phyloP scores from a whole-genome alignment of 2,113 vertebrate species.

The Haplotaxodon microlepis region DNA sequence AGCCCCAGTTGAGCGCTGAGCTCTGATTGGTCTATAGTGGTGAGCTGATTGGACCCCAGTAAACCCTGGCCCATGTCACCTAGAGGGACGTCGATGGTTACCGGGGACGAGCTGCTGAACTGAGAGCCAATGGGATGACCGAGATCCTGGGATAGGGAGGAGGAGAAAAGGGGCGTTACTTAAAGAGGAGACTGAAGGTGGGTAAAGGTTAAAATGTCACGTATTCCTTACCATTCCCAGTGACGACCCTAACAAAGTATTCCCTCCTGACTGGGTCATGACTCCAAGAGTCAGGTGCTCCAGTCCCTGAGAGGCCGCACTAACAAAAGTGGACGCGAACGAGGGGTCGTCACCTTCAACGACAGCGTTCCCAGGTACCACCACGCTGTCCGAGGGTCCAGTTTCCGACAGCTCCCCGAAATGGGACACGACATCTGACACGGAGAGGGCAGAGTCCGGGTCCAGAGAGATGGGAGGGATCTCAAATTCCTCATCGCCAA shows the following conservation, averaged over 20 bases:
- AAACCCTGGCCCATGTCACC: constrained; percentile 79
- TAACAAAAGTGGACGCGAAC: constrained; percentile 71
- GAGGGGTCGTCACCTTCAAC: constrained; percentile 75
- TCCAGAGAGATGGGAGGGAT: constrained; percentile 88
- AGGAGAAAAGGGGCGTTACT: background rate
- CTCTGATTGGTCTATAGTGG: constrained; percentile 90
- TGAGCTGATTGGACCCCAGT: constrained; percentile 81
- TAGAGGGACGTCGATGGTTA: constrained; percentile 84
- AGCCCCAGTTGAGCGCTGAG: constrained; percentile 86
- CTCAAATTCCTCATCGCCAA: constrained; percentile 91
- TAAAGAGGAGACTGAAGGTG: rapidly evolving
- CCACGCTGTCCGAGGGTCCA: constrained; percentile 67
- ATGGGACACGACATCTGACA: constrained; percentile 82
- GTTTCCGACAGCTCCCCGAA: constrained; percentile 81
- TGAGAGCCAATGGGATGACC: constrained; percentile 84
- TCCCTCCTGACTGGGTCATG: constrained; percentile 78
- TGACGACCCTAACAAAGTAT: constrained; percentile 64
- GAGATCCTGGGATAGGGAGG: constrained; percentile 70
- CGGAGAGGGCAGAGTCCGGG: constrained; percentile 81
- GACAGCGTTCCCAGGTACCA: constrained; percentile 74
- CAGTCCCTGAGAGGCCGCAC: constrained; percentile 62
- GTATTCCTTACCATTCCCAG: constrained; percentile 56
- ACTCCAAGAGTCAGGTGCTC: constrained; percentile 83
- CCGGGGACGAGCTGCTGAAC: constrained; percentile 82
- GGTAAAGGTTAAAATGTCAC: rapidly evolving